Evolutionary conservation across 2,113 vertebrate genomes (phyloP).

Genomic region (Athene cunicularia): DNA sequence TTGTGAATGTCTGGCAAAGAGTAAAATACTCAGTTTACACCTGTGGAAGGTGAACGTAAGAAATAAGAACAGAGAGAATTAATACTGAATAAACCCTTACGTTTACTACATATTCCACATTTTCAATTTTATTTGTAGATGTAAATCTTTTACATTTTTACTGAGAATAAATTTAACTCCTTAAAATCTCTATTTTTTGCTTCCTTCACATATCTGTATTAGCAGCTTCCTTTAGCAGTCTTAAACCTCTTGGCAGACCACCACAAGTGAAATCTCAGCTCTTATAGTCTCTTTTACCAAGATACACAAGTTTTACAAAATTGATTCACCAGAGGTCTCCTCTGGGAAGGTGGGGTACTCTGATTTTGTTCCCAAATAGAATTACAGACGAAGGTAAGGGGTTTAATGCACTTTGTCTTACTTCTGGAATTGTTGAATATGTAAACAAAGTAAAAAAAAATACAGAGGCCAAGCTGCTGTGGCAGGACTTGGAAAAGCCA

Average conservation of each 20-base stretch:
- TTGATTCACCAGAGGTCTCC: background rate
- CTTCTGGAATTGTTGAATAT: background rate
- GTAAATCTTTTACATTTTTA: background rate
- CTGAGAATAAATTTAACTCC: background rate
- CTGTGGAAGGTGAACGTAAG: background rate
- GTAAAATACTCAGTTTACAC: background rate
- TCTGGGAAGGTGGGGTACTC: background rate
- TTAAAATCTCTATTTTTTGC: background rate
- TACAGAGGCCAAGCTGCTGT: background rate
- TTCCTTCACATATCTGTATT: background rate
- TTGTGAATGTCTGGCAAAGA: background rate
- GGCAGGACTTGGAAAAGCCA: background rate
- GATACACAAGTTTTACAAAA: background rate
- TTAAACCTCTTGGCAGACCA: background rate
- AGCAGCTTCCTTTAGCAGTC: background rate
- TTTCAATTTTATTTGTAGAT: background rate
- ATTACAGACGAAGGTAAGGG: background rate
- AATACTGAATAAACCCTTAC: background rate
- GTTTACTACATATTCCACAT: background rate
- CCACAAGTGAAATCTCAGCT: background rate
- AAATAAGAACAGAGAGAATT: background rate
- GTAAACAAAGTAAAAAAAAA: background rate
- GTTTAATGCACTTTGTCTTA: background rate
- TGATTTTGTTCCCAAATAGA: background rate
- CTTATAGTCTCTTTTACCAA: background rate